Conservation (phyloP, 2,888 invertebrate species). For the Drosophila yooni region DNA sequence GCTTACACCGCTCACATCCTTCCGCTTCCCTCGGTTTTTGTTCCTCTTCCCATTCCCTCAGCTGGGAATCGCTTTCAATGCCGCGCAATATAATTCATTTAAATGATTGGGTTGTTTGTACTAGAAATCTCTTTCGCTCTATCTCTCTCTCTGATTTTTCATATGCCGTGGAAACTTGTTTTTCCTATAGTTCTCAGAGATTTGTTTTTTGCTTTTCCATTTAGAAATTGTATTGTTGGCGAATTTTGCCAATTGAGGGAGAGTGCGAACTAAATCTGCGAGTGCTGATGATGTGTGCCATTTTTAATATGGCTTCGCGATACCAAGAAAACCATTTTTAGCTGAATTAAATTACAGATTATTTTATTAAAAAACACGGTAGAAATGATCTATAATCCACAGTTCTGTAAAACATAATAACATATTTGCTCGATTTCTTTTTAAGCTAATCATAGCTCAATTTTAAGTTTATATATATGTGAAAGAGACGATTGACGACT, state of each 20-base stretch:
- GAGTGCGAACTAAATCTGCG: neutral
- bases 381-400: neutral
- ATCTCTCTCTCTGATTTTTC: neutral
- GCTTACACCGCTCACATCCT: slow-evolving; percentile 42
- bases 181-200: slow-evolving; percentile 62
- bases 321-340: neutral
- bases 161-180: slow-evolving; percentile 67
- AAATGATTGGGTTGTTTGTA: slow-evolving; percentile 79
- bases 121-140: slow-evolving; percentile 19
- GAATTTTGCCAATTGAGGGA: slow-evolving; percentile 17
- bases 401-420: neutral
- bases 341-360: neutral
- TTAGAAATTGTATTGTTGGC: slow-evolving; percentile 4
- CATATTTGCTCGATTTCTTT: too few species aligned
- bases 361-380: neutral
- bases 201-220: slow-evolving; percentile 27
- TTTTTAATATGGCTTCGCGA: slow-evolving; percentile 12
- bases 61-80: slow-evolving; percentile 58
- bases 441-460: too few species aligned
- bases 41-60: slow-evolving; percentile 1
- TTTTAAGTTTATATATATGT: neutral
- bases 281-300: slow-evolving; percentile 20
- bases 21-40: slow-evolving; percentile 16
- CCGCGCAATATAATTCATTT: slow-evolving; percentile 73
- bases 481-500: neutral